A percentile compares a stretch with the other conserved stretches of the same genome.
Evolutionary conservation across 2,888 invertebrate species (phyloP).

Genomic region (Cepaea hortensis): DNA sequence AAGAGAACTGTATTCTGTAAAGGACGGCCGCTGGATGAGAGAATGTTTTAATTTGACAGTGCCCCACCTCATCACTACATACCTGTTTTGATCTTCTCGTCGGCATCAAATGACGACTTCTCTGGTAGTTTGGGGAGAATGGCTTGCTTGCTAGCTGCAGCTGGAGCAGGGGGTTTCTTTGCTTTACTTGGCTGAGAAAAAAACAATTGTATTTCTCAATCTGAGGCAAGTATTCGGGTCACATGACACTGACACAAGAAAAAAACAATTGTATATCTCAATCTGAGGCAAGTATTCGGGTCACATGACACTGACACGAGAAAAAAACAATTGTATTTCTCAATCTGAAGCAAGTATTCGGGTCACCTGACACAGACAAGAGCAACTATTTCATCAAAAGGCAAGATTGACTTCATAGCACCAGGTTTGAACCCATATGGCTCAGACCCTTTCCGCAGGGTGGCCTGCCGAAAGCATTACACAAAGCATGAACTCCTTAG

Average conservation of each 20-base stretch:
- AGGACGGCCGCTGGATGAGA: too few relatives aligned
- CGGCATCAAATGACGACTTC: conserved; percentile 28
- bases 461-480: too few relatives aligned
- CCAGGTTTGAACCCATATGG: too few relatives aligned
- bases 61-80: background rate
- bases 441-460: too few relatives aligned
- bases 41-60: too few relatives aligned
- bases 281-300: background rate
- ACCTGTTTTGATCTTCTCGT: conserved; percentile 43
- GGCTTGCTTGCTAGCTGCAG: conserved; percentile 40
- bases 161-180: conserved; percentile 52
- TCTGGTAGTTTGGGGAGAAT: conserved; percentile 59
- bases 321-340: background rate
- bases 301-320: background rate
- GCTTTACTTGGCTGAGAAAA: conserved; percentile 43
- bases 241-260: too few relatives aligned
- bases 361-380: too few relatives aligned
- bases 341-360: background rate
- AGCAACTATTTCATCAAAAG: too few relatives aligned
- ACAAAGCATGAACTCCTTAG: too few relatives aligned
- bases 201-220: background rate
- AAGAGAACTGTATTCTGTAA: too few relatives aligned
- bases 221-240: background rate
- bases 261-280: background rate
- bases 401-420: too few relatives aligned